A percentile compares a stretch with the other conserved stretches of the same genome.
These are phyloP conservation scores for Pteronotus mesoamericanus DNA, from an alignment of 2,797 vertebrate species.

Conservation along the genomic window DNA sequence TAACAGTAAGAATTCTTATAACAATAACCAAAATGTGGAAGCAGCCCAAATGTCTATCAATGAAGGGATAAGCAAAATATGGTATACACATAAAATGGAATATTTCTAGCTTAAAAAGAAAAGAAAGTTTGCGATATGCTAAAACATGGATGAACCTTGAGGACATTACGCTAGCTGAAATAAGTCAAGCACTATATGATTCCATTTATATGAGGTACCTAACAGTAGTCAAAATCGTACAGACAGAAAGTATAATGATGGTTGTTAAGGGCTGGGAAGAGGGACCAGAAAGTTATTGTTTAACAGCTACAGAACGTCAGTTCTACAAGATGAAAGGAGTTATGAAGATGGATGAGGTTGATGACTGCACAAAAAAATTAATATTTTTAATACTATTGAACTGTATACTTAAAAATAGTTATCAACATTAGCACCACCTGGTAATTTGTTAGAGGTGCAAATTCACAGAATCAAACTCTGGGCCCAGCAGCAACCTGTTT, in stretches of 20 bases:
- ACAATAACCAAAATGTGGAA: background rate
- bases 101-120: background rate
- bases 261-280: background rate
- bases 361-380: background rate
- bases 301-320: background rate
- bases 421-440: background rate
- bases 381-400: background rate
- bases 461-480: background rate
- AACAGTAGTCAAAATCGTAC: background rate
- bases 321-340: background rate
- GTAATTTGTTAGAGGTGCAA: background rate
- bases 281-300: background rate
- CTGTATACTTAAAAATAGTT: background rate
- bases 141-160: background rate
- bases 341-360: background rate
- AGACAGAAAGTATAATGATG: background rate
- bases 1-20: too few relatives aligned
- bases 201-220: background rate
- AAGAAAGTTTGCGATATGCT: background rate
- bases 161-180: background rate
- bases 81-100: background rate
- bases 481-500: background rate
- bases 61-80: background rate
- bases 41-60: background rate
- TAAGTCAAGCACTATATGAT: background rate